These are phyloP conservation scores for Rhodeus uyekii DNA, from an alignment of 2,797 vertebrate species.

Conservation along the genomic window DNA sequence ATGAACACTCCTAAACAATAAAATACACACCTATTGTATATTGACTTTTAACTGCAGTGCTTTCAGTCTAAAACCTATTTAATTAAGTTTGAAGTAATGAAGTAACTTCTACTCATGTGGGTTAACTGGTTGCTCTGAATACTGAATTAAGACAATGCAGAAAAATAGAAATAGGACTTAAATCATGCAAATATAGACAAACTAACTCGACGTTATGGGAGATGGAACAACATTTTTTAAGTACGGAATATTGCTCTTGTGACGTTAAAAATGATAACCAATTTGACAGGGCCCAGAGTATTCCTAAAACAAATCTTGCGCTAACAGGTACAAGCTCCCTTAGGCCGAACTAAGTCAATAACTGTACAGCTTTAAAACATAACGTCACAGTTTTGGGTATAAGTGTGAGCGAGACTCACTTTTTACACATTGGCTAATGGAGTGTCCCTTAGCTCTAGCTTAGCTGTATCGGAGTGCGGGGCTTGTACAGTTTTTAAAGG, in stretches of 20 bases:
- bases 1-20: background rate
- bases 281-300: conserved; percentile 2
- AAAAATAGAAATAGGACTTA: background rate
- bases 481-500: background rate
- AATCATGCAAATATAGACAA: background rate
- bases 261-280: background rate
- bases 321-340: background rate
- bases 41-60: background rate
- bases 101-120: background rate
- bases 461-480: conserved; percentile 1
- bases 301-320: background rate
- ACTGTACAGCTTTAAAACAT: background rate
- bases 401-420: background rate
- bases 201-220: background rate
- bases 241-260: background rate
- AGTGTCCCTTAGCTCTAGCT: conserved; percentile 20
- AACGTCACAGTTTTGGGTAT: background rate
- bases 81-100: background rate
- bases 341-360: background rate
- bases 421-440: background rate
- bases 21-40: background rate
- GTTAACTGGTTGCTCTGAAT: background rate
- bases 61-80: background rate
- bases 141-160: background rate
- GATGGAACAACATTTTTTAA: background rate